Conservation (phyloP, 37 sponge, comb jelly and placozoan species). For the Agelas oroides region DNA sequence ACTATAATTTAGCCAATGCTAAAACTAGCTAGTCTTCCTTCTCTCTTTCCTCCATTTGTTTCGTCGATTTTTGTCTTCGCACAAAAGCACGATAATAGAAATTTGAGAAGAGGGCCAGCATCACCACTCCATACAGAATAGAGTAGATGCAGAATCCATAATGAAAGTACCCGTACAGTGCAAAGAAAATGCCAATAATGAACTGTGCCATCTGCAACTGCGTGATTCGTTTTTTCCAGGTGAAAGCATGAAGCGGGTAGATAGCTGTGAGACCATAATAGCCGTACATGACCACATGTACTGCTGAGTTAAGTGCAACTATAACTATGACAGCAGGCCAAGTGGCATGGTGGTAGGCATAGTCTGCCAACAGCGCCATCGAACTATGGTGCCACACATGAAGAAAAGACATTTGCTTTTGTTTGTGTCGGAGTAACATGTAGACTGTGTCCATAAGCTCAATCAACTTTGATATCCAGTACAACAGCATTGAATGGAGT, state of each 20-base stretch:
- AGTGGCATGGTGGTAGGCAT: conserved; percentile 54
- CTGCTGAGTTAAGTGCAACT: conserved; percentile 72
- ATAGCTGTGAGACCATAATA: conserved; percentile 88
- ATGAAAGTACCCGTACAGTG: conserved; percentile 26
- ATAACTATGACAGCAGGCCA: conserved; percentile 54
- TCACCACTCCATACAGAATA: conserved; percentile 53
- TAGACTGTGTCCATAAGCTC: conserved; percentile 92
- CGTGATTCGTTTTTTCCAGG: conserved; percentile 80
- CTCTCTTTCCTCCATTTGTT: no score
- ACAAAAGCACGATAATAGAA: conserved; percentile 85
- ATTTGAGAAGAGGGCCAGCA: conserved; percentile 77
- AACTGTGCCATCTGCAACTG: conserved; percentile 88
- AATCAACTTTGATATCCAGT: conserved; percentile 86
- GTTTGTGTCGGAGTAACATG: conserved; percentile 86
- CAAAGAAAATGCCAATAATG: conserved; percentile 57
- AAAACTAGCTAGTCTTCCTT: no score
- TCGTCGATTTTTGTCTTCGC: conserved; percentile 9
- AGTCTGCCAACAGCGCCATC: conserved; percentile 64
- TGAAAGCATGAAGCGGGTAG: conserved; percentile 55
- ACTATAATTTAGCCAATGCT: no score
- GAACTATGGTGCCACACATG: conserved; percentile 92
- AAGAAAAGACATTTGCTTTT: conserved; percentile 83
- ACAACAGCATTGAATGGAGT: conserved; percentile 45
- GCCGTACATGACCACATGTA: conserved; percentile 92
- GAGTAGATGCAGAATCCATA: conserved; percentile 74